Evolutionary conservation across 2,797 vertebrate species (phyloP).

Genomic region (Botia kubotai): DNA sequence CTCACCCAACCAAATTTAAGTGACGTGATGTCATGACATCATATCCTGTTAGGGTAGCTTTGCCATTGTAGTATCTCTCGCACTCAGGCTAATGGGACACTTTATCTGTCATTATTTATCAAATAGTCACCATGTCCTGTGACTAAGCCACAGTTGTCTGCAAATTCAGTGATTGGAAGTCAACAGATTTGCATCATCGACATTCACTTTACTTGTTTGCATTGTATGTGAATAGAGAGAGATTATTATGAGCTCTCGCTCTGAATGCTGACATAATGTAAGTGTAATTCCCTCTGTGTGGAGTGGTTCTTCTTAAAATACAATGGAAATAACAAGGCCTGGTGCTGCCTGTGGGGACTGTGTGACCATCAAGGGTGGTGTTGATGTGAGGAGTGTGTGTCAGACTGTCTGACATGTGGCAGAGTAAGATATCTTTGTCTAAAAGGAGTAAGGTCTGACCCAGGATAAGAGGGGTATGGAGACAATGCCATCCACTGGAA

Average conservation of each 20-base stretch:
- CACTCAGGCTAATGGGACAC: slow-evolving; percentile 52
- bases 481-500: slow-evolving; percentile 60
- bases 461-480: slow-evolving; percentile 59
- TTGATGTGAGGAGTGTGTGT: slow-evolving; percentile 34
- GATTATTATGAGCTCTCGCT: neutral
- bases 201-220: slow-evolving; percentile 1
- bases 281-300: neutral
- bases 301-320: slow-evolving; percentile 28
- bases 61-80: slow-evolving; percentile 42
- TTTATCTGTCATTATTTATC: slow-evolving; percentile 31
- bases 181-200: slow-evolving; percentile 9
- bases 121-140: neutral
- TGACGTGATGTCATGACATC: slow-evolving; percentile 48
- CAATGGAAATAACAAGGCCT: slow-evolving; percentile 28
- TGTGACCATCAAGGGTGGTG: slow-evolving; percentile 24
- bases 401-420: slow-evolving; percentile 55
- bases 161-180: slow-evolving; percentile 23
- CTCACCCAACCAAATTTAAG: slow-evolving; percentile 44
- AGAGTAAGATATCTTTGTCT: slow-evolving; percentile 52
- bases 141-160: neutral
- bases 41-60: slow-evolving; percentile 44
- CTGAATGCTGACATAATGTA: slow-evolving; percentile 26
- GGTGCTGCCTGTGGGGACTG: neutral
- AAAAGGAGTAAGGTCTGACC: slow-evolving; percentile 53
- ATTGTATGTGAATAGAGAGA: neutral